Evolutionary conservation across 2,797 vertebrate genomes (phyloP).

Genomic region (Cyclura pinguis): DNA sequence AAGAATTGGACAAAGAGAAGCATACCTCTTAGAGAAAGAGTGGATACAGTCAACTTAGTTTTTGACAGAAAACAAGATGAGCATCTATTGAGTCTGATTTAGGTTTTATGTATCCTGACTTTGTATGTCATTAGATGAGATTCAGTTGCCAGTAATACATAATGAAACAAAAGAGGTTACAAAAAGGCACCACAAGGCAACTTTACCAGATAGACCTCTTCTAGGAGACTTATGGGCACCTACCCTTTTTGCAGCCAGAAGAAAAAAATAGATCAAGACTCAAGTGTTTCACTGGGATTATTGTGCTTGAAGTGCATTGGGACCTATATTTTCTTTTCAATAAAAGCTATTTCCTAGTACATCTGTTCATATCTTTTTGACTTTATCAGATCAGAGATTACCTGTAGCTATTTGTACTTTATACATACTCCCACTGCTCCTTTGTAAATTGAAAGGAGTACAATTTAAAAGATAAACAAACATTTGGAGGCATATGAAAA

Average conservation of each 20-base stretch:
- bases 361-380: neutral
- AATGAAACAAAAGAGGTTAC: neutral
- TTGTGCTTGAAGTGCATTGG: neutral
- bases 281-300: neutral
- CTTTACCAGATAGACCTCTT: neutral
- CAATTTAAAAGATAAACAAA: neutral
- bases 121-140: neutral
- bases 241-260: neutral
- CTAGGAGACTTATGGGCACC: neutral
- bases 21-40: neutral
- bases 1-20: neutral
- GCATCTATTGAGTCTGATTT: neutral
- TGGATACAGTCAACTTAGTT: neutral
- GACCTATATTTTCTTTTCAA: neutral
- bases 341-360: neutral
- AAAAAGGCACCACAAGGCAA: neutral
- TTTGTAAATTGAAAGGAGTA: neutral
- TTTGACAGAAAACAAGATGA: neutral
- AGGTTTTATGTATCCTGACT: neutral
- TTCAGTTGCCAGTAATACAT: neutral
- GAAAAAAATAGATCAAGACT: neutral
- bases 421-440: neutral
- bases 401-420: neutral
- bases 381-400: neutral
- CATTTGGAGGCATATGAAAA: neutral